Base-by-base conservation (phyloP, 2,113 vertebrate genomes). In the Periophthalmus modestus region DNA sequence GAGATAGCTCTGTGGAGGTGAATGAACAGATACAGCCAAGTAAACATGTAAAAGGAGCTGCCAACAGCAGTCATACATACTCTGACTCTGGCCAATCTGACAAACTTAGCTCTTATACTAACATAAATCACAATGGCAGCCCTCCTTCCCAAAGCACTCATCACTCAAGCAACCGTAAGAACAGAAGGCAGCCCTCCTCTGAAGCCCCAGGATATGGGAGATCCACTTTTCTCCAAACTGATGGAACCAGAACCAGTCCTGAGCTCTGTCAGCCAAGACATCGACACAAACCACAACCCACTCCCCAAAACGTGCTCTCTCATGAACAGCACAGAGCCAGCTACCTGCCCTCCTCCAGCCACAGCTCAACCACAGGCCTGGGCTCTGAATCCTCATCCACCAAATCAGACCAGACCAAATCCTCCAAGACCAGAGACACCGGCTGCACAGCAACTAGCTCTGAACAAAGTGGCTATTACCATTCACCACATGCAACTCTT, bases 201-300 rank as follows among this genome's bases (percentile, higher is more conserved):
- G 80, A 74, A 9, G 58, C 75, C 52, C 67, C 83, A 9, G 81
- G 67, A 61, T 80, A 81, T 4, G 52, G 66, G 14, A 75, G 75
- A 74, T 55, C 71, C 34, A 79, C 73, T 24, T 57, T 80, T 66
- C 76, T 80, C n/a, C 71, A 87, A 3, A 90, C 81, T 0, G 92
- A 94, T 43, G 84, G 85, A 72, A 83, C 86, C 73, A 90, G 89
- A 84, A 92, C 90, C 72, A 91, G 88, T 70, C 84, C 91, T 6
- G 93, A 94, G 72, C 79, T 75, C 18, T 74, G 39, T 46, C 80
- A 72, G 7, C 79, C 85, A 52, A 90, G 88, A 78, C 77, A 83
- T 23, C 76, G 68, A 12, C 76, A 73, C 23, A 90, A 85, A 68
- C 66, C 75, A 28, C 79, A 78, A 18, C 68, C 76, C 34, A 16